Percentiles rank a stretch among this genome's conserved stretches.
phyloP scores from a whole-genome alignment of 2,113 vertebrate species.

The Malurus alboscapulatus region DNA sequence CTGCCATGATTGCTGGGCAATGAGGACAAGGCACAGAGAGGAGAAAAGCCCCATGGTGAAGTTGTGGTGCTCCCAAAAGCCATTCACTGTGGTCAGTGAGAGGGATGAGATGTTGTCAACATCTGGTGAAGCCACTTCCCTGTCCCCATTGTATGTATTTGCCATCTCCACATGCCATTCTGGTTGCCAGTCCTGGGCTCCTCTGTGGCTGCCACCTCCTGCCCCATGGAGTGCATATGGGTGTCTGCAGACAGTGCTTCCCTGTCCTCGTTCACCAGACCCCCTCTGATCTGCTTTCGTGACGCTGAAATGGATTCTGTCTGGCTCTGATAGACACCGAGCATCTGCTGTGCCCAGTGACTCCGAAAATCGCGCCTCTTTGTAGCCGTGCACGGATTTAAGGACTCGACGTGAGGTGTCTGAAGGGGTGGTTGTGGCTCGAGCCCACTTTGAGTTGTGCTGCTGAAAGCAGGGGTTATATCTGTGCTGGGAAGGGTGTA shows the following conservation, averaged over 20 bases:
- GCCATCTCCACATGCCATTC: background rate
- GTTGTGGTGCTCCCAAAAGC: fast-evolving
- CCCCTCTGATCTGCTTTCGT: background rate
- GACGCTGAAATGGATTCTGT: background rate
- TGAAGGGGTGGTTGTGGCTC: background rate
- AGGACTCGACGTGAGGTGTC: background rate
- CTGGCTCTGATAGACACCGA: constrained; percentile 4
- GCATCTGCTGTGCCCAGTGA: constrained; percentile 47
- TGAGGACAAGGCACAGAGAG: background rate
- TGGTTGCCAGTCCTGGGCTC: fast-evolving
- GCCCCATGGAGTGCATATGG: background rate
- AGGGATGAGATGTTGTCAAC: background rate
- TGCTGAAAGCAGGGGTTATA: background rate
- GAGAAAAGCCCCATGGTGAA: background rate
- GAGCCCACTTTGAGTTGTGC: background rate
- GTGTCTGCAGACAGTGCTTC: background rate
- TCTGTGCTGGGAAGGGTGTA: background rate
- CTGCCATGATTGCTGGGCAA: fast-evolving
- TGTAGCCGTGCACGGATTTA: background rate
- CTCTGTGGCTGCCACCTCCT: background rate
- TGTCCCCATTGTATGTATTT: fast-evolving
- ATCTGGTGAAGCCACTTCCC: background rate
- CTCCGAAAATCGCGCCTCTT: background rate
- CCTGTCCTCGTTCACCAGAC: background rate
- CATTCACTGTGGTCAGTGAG: fast-evolving